A percentile compares a stretch with the other conserved stretches of the same genome.
Evolutionary conservation across 2,888 invertebrate species (phyloP).

Genomic region (Pandemis cinnamomeana): DNA sequence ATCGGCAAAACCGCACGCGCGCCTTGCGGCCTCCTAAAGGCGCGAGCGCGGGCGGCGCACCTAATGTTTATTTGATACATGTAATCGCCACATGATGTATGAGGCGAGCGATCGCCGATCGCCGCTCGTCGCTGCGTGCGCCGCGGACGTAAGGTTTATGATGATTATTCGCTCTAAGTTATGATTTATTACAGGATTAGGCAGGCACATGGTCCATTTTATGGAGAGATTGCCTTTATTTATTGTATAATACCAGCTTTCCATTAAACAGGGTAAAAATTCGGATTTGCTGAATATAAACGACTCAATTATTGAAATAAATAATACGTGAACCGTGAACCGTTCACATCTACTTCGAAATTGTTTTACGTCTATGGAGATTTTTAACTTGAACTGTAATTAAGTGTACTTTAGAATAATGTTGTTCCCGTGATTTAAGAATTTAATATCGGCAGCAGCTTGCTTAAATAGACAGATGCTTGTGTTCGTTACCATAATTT

Average conservation of each 20-base stretch:
- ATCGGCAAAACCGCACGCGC: conserved; percentile 66
- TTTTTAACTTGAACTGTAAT: conserved; percentile 17
- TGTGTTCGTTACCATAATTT: conserved; percentile 71
- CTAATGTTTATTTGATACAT: conserved; percentile 82
- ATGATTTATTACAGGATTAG: conserved; percentile 83
- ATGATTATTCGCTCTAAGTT: conserved; percentile 82
- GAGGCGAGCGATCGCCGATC: conserved; percentile 55
- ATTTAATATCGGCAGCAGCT: conserved; percentile 78
- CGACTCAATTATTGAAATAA: conserved; percentile 44
- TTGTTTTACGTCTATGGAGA: background rate
- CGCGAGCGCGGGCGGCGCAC: conserved; percentile 56
- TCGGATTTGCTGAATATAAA: conserved; percentile 65
- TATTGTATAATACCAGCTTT: conserved; percentile 70
- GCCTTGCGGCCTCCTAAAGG: conserved; percentile 58
- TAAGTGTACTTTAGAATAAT: conserved; percentile 46
- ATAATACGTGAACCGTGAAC: conserved; percentile 8
- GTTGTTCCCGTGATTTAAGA: conserved; percentile 66
- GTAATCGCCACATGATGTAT: conserved; percentile 81
- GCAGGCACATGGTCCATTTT: conserved; percentile 74
- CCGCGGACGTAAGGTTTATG: conserved; percentile 69
- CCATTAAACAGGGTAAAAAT: conserved; percentile 69
- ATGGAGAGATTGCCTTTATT: conserved; percentile 78
- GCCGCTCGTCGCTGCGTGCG: conserved; percentile 48
- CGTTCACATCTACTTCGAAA: background rate
- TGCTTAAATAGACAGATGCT: conserved; percentile 70